Conservation (phyloP, 2,113 vertebrate species). For the Corydoras sp. region DNA sequence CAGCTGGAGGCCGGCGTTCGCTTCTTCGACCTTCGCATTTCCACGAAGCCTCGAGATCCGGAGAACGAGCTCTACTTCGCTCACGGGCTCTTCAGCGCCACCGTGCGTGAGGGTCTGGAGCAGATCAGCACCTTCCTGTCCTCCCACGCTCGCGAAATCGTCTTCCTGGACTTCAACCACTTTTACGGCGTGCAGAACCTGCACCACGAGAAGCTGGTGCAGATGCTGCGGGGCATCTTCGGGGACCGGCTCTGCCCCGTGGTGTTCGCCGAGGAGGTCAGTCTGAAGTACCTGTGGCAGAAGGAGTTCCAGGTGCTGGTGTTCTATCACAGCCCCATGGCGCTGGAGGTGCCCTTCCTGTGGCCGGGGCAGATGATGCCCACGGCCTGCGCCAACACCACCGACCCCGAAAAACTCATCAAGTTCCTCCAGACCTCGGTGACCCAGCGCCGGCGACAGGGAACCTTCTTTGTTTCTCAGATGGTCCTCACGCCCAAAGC, state of each 20-base stretch:
- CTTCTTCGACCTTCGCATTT: slow-evolving; percentile 96
- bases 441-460: slow-evolving; percentile 90
- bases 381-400: slow-evolving; percentile 93
- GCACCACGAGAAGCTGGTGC: slow-evolving; percentile 93
- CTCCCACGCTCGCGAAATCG: slow-evolving; percentile 82
- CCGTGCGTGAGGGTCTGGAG: slow-evolving; percentile 90
- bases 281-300: slow-evolving; percentile 92
- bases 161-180: slow-evolving; percentile 98
- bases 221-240: slow-evolving; percentile 90
- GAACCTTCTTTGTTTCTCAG: slow-evolving; percentile 95
- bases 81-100: slow-evolving; percentile 96
- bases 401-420: slow-evolving; percentile 91
- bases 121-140: slow-evolving; percentile 87
- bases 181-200: slow-evolving; percentile 96
- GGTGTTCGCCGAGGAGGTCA: slow-evolving; percentile 92
- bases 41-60: slow-evolving; percentile 93
- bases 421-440: slow-evolving; percentile 92
- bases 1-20: slow-evolving; percentile 89
- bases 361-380: slow-evolving; percentile 99
- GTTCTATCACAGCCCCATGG: slow-evolving; percentile 95
- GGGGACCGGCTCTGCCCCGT: slow-evolving; percentile 93
- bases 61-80: slow-evolving; percentile 96
- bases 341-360: slow-evolving; percentile 89
- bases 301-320: slow-evolving; percentile 92
- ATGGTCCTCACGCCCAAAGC: slow-evolving; percentile 96